Conservation (phyloP, 2,888 invertebrate species). For the Tipula vernalis region DNA sequence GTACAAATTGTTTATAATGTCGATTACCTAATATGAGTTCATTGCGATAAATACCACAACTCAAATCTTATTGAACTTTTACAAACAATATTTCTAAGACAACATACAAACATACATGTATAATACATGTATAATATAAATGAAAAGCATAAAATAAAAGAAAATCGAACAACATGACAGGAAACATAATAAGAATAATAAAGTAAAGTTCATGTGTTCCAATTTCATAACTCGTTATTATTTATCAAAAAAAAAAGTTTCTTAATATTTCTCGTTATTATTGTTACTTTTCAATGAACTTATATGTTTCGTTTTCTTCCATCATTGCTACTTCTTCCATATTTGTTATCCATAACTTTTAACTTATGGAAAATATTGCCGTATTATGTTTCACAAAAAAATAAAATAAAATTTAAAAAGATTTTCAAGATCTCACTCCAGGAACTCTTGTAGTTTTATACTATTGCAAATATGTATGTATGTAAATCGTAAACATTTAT, state of each 20-base stretch:
- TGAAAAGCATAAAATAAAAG: neutral
- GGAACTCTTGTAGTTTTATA: neutral
- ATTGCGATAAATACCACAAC: neutral
- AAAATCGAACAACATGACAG: neutral
- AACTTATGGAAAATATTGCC: neutral
- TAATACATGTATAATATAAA: neutral
- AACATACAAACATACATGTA: neutral
- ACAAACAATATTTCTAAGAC: neutral
- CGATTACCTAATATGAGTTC: neutral
- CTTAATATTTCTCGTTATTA: neutral
- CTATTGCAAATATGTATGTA: neutral
- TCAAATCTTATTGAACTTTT: neutral
- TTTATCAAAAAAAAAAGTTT: neutral
- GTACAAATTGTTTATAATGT: neutral
- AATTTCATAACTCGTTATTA: conserved; percentile 4
- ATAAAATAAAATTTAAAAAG: neutral
- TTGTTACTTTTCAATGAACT: neutral
- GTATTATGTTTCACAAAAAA: neutral
- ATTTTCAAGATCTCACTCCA: neutral
- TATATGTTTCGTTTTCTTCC: neutral
- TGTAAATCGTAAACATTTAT: neutral
- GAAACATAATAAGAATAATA: conserved; percentile 4
- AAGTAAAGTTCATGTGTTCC: conserved; percentile 4
- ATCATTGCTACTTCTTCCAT: neutral
- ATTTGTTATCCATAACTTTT: neutral